Conservation (phyloP, 2,797 vertebrate genomes). For the Galagoides demidoff region DNA sequence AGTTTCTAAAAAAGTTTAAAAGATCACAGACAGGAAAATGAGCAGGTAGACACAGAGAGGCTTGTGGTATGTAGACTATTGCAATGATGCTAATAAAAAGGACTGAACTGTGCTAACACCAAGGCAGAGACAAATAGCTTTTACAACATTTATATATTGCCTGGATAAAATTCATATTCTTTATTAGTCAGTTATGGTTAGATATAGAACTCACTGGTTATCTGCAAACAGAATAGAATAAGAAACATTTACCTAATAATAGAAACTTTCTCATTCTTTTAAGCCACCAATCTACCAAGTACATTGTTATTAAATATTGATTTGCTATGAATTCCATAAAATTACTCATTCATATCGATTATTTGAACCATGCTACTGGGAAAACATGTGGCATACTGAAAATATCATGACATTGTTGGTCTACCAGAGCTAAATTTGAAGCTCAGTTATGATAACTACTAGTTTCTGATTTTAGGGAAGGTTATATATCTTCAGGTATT, state of each 20-base stretch:
- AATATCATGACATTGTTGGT: neutral
- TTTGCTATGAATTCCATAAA: neutral
- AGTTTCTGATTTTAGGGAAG: neutral
- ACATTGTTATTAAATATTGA: neutral
- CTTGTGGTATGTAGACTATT: neutral
- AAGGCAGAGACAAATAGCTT: neutral
- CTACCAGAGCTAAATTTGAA: conserved; percentile 8
- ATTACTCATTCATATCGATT: neutral
- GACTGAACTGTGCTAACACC: neutral
- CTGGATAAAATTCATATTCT: neutral
- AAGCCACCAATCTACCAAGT: neutral
- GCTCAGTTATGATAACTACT: neutral
- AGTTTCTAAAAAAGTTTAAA: neutral
- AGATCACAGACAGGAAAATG: neutral
- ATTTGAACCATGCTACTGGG: neutral
- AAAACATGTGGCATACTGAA: neutral
- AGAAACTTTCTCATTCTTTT: neutral
- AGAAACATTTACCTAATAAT: neutral
- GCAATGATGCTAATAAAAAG: neutral
- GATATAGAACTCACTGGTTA: neutral
- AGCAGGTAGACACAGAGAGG: neutral
- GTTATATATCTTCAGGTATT: neutral
- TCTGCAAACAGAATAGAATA: neutral
- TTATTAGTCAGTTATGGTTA: neutral
- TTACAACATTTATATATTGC: neutral